phyloP scores from a whole-genome alignment of 2,113 vertebrate species.

The Silurus asotus region DNA sequence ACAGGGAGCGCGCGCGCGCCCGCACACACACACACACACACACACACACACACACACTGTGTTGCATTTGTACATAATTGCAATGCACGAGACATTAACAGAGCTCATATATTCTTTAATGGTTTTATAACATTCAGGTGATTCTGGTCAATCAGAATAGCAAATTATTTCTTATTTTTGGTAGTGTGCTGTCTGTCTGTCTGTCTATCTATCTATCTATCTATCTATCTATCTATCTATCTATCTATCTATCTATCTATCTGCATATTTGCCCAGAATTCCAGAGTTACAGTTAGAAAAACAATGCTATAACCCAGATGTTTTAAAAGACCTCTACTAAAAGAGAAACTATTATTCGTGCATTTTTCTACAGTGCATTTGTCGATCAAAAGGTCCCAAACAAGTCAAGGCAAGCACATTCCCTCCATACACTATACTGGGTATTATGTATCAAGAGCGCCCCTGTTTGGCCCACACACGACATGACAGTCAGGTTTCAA shows the following conservation, averaged over 20 bases:
- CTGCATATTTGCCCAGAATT: not conserved
- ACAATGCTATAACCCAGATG: not conserved
- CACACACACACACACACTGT: not conserved
- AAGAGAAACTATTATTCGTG: not conserved
- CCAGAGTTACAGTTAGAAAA: not conserved
- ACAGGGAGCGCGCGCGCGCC: slow-evolving; percentile 18
- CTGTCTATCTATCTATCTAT: not conserved
- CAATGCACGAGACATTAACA: not conserved
- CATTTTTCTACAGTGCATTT: not conserved
- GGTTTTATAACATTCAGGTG: not conserved
- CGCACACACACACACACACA: slow-evolving; percentile 16
- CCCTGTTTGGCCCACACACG: not conserved
- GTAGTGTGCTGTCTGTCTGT: too few relatives aligned
- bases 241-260: not conserved
- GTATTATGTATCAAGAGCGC: not conserved
- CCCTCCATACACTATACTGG: not conserved
- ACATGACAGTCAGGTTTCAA: not conserved
- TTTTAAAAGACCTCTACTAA: not conserved
- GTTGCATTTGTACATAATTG: not conserved
- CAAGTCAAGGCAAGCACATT: not conserved
- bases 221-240: not conserved
- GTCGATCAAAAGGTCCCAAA: not conserved
- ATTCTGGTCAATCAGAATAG: too few relatives aligned
- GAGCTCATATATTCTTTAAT: too few relatives aligned
- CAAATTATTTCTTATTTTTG: too few relatives aligned